Evolutionary conservation across 2,797 vertebrate species (phyloP).

Genomic region (Lophius americanus): DNA sequence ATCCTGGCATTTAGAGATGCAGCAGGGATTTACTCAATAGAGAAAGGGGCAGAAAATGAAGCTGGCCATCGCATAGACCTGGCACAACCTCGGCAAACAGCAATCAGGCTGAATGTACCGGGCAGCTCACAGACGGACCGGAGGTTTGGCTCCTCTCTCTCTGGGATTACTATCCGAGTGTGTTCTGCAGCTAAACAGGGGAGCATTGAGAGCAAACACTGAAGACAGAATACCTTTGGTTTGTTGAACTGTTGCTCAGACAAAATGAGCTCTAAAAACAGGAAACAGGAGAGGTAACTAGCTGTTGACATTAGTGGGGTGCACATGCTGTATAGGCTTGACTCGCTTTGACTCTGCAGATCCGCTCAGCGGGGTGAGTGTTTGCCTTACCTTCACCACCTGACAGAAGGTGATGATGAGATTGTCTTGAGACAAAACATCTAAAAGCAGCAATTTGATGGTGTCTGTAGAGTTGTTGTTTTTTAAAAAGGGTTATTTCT

Average conservation of each 20-base stretch:
- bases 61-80: conserved; percentile 53
- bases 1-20: conserved; percentile 32
- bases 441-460: too few species aligned
- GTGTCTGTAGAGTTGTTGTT: too few species aligned
- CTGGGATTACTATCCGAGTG: background rate
- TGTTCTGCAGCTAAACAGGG: background rate
- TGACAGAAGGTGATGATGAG: too few species aligned
- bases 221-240: background rate
- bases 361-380: too few species aligned
- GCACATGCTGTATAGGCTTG: too few species aligned
- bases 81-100: conserved; percentile 64
- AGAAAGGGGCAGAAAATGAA: conserved; percentile 52
- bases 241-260: conserved; percentile 17
- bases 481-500: too few species aligned
- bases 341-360: too few species aligned
- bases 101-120: conserved; percentile 56
- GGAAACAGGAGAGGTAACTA: conserved; percentile 17
- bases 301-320: background rate
- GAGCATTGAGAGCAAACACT: background rate
- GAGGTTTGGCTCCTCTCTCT: conserved; percentile 33
- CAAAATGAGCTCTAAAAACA: conserved; percentile 6
- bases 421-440: too few species aligned
- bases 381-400: too few species aligned
- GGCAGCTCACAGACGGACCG: conserved; percentile 50
- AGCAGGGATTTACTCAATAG: conserved; percentile 31